Percentiles rank a stretch among this genome's conserved stretches.
Evolutionary conservation across 2,888 invertebrate species (phyloP).

Genomic region (Nematopogon swammerdamellus): DNA sequence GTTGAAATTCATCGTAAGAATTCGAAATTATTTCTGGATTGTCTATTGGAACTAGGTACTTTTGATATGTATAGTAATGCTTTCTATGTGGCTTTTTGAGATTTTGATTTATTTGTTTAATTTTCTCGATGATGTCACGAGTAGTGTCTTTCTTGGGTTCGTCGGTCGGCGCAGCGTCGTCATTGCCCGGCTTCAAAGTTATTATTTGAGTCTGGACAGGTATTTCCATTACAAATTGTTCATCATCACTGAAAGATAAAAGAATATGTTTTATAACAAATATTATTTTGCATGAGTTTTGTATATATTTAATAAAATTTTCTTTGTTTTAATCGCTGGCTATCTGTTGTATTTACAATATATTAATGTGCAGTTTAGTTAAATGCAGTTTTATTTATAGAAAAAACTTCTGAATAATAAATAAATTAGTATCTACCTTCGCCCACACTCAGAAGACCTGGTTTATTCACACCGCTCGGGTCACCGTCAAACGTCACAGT

Average conservation of each 20-base stretch:
- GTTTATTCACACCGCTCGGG: no score
- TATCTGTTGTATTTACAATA: background rate
- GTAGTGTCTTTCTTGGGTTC: slow-evolving; percentile 20
- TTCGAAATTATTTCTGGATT: background rate
- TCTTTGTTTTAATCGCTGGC: no score
- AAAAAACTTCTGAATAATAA: background rate
- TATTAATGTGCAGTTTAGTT: background rate
- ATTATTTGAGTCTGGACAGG: slow-evolving; percentile 4
- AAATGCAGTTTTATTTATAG: no score
- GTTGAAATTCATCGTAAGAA: slow-evolving; percentile 19
- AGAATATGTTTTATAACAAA: background rate
- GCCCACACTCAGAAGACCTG: background rate
- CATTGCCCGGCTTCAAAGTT: background rate
- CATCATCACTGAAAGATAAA: slow-evolving; percentile 20
- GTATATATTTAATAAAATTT: no score
- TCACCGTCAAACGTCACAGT: no score
- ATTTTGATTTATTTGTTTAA: slow-evolving; percentile 49
- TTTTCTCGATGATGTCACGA: slow-evolving; percentile 52
- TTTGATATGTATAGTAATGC: slow-evolving; percentile 9
- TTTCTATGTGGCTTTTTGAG: slow-evolving; percentile 30
- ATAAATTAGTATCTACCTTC: background rate
- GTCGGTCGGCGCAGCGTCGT: background rate
- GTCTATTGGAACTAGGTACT: background rate
- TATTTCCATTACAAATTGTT: slow-evolving; percentile 17
- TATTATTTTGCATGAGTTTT: background rate